phyloP scores from a whole-genome alignment of 2,888 invertebrate species.

The Cephus pygmeus region DNA sequence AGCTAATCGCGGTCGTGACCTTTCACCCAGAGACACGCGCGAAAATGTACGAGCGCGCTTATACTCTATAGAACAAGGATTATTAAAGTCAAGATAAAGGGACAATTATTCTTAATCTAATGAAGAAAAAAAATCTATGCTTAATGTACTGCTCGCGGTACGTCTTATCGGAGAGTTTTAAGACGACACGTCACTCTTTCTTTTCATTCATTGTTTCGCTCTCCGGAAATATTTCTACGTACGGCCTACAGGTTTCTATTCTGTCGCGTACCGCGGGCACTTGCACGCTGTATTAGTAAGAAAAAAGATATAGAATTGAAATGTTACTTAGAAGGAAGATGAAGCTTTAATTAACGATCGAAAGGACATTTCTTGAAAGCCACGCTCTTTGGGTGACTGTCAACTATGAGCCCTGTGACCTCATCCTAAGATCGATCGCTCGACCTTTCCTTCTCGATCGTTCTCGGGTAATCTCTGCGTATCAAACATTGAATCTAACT shows the following conservation, averaged over 20 bases:
- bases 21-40: background rate
- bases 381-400: constrained; percentile 50
- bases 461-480: background rate
- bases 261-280: background rate
- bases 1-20: background rate
- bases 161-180: background rate
- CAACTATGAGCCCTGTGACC: constrained; percentile 57
- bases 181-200: background rate
- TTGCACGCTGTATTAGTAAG: background rate
- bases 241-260: background rate
- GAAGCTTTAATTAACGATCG: background rate
- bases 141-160: background rate
- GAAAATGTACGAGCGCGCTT: background rate
- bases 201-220: background rate
- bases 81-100: background rate
- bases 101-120: background rate
- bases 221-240: background rate
- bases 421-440: constrained; percentile 43
- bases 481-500: background rate
- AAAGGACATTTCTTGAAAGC: constrained; percentile 18
- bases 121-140: background rate
- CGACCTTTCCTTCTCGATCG: background rate
- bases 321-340: background rate
- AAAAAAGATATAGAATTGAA: background rate
- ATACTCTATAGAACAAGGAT: background rate